Percentiles rank a stretch among this genome's conserved stretches.
phyloP scores from a whole-genome alignment of 2,113 vertebrate genomes.

The Oenanthe oenanthe region DNA sequence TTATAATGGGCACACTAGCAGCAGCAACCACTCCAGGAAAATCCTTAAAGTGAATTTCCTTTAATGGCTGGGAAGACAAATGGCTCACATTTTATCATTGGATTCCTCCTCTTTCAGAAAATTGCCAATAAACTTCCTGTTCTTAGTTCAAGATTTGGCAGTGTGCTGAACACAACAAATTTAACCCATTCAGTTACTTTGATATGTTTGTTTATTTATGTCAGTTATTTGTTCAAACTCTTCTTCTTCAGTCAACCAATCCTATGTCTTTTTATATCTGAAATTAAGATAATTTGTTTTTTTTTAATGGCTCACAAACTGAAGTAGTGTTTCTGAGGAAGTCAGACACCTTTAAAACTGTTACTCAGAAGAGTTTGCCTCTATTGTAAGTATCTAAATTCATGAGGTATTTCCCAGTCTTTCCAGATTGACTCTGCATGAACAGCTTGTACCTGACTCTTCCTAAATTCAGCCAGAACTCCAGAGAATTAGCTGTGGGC shows the following conservation, averaged over 20 bases:
- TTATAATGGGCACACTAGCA: conserved; percentile 27
- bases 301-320: background rate
- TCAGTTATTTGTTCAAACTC: background rate
- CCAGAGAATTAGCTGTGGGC: background rate
- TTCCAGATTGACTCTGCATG: background rate
- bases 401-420: background rate
- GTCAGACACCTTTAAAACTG: background rate
- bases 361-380: background rate
- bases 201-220: background rate
- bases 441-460: background rate
- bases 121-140: conserved; percentile 65
- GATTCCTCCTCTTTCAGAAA: conserved; percentile 58
- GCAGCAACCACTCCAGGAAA: conserved; percentile 28
- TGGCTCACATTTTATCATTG: conserved; percentile 61
- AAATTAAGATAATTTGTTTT: background rate
- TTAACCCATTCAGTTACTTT: conserved; percentile 38
- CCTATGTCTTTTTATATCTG: background rate
- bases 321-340: background rate
- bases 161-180: background rate
- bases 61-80: conserved; percentile 62
- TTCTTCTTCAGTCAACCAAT: background rate
- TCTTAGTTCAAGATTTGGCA: conserved; percentile 45
- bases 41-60: conserved; percentile 52
- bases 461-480: background rate
- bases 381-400: background rate